Conservation (phyloP, 2,888 invertebrate genomes). For the Lasioglossum marginatum region DNA sequence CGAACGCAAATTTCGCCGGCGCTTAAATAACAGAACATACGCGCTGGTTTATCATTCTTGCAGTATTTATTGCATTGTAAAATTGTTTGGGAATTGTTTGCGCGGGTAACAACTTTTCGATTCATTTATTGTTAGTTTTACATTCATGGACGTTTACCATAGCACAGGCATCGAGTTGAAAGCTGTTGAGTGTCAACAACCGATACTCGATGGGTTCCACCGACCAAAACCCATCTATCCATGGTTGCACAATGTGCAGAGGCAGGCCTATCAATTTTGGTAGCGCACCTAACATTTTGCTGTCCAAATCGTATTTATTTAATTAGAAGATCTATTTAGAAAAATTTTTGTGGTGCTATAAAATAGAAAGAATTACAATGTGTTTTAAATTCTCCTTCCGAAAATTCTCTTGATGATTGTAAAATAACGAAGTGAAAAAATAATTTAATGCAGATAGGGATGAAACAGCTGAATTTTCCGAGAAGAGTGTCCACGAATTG, state of each 20-base stretch:
- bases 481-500: not conserved
- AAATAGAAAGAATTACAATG: no score
- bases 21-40: not conserved
- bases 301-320: no score
- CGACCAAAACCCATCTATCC: constrained; percentile 48
- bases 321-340: no score
- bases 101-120: not conserved
- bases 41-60: not conserved
- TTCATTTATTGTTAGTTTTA: not conserved
- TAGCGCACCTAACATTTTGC: constrained; percentile 11
- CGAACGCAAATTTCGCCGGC: not conserved
- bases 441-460: not conserved
- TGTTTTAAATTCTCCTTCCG: no score
- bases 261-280: constrained; percentile 54
- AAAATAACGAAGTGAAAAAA: not conserved
- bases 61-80: not conserved
- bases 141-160: not conserved
- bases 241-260: constrained; percentile 40
- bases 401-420: not conserved
- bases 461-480: constrained; percentile 1
- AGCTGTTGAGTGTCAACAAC: constrained; percentile 51
- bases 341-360: no score
- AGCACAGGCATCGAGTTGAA: not conserved
- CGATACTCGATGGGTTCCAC: constrained; percentile 46
- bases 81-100: not conserved